Percentiles rank a stretch among this genome's conserved stretches.
Evolutionary conservation across 2,113 vertebrate species (phyloP).

Genomic region (Ia io): DNA sequence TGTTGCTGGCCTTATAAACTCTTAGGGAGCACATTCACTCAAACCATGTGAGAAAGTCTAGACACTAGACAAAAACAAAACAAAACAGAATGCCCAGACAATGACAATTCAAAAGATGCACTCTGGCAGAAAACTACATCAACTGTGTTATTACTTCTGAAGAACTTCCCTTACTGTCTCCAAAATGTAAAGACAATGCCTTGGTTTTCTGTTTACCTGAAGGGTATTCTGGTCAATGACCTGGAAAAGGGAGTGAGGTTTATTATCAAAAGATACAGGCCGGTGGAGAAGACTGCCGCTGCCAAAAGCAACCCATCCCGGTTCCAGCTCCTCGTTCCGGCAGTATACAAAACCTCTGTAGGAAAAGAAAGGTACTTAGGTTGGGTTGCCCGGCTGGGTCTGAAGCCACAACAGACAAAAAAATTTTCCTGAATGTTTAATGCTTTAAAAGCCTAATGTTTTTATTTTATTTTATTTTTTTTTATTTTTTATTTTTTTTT

Average conservation of each 20-base stretch:
- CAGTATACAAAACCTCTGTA: conserved; percentile 97
- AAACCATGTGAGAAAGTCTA: neutral
- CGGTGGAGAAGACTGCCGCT: conserved; percentile 90
- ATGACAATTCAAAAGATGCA: neutral
- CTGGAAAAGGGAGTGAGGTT: conserved; percentile 97
- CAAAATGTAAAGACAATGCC: neutral
- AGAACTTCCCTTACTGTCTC: neutral
- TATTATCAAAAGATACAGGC: conserved; percentile 95
- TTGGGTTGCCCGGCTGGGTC: too few relatives aligned
- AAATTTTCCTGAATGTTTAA: neutral
- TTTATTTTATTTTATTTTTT: too few relatives aligned
- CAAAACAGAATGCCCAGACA: neutral
- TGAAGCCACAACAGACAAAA: neutral
- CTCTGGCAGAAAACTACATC: neutral
- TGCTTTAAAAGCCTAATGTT: neutral
- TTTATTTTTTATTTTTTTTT: too few relatives aligned
- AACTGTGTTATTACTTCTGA: neutral
- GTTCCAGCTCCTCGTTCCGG: conserved; percentile 95
- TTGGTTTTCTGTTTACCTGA: conserved; percentile 86
- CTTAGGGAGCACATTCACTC: neutral
- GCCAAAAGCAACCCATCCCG: conserved; percentile 95
- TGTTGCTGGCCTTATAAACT: neutral
- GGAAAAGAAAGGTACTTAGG: conserved; percentile 31
- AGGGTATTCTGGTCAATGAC: conserved; percentile 96
- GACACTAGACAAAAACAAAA: neutral